Conservation (phyloP, 2,888 invertebrate species). For the Sisyra nigra region DNA sequence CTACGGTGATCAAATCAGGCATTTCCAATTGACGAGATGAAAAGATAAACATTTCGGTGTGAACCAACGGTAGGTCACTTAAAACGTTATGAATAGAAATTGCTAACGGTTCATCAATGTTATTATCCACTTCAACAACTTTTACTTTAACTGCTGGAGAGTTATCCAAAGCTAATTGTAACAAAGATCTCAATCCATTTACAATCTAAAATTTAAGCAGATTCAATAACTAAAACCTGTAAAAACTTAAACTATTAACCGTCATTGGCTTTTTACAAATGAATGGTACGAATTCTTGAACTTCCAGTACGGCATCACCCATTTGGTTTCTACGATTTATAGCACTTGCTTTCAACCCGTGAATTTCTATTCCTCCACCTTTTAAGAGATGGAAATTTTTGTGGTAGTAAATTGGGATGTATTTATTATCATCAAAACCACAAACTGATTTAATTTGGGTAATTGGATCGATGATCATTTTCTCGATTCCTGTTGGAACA, state of each 20-base stretch:
- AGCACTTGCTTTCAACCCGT: constrained; percentile 58
- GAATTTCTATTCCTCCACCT: constrained; percentile 61
- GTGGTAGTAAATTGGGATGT: not conserved
- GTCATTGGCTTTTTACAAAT: constrained; percentile 9
- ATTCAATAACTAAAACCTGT: not conserved
- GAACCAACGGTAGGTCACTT: constrained; percentile 50
- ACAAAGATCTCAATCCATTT: constrained; percentile 34
- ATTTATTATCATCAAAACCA: constrained; percentile 14
- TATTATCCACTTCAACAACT: constrained; percentile 27
- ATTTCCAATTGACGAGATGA: constrained; percentile 33
- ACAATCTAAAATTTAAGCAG: not conserved
- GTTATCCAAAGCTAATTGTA: constrained; percentile 63
- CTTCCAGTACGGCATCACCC: constrained; percentile 61
- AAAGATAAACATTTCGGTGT: constrained; percentile 45
- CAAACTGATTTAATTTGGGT: constrained; percentile 30
- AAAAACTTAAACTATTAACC: not conserved
- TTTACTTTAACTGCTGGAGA: constrained; percentile 42
- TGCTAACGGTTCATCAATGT: constrained; percentile 31
- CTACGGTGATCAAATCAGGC: constrained; percentile 33
- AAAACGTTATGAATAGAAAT: constrained; percentile 39
- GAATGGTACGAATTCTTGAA: constrained; percentile 56
- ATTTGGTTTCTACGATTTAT: constrained; percentile 52
- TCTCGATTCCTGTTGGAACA: constrained; percentile 60
- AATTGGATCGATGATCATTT: constrained; percentile 47
- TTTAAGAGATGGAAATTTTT: constrained; percentile 18